These are phyloP conservation scores for Danionella dracula DNA, from an alignment of 2,797 vertebrate species.

Conservation along the genomic window DNA sequence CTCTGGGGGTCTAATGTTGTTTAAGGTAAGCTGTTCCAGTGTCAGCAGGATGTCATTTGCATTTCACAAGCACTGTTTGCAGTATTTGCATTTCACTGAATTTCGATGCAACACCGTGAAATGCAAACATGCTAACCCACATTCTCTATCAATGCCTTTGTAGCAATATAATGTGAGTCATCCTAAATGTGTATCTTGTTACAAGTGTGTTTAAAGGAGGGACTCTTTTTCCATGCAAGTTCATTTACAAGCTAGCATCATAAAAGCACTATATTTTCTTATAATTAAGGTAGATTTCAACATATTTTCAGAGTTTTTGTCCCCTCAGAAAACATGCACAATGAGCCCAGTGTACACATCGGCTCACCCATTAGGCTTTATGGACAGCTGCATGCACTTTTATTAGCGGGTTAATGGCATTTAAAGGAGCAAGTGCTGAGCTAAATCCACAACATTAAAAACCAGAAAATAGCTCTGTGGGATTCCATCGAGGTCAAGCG, in stretches of 20 bases:
- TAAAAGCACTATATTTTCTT: constrained; percentile 49
- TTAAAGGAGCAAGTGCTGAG: constrained; percentile 60
- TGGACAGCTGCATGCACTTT: constrained; percentile 71
- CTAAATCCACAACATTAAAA: constrained; percentile 64
- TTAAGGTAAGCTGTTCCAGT: constrained; percentile 29
- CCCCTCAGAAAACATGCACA: constrained; percentile 46
- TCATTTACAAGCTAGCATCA: constrained; percentile 39
- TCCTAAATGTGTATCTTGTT: neutral
- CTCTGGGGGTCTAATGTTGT: constrained; percentile 35
- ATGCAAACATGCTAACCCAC: constrained; percentile 11
- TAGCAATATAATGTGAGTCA: neutral
- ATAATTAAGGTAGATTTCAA: constrained; percentile 64
- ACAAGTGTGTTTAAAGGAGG: neutral
- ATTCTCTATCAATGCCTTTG: neutral
- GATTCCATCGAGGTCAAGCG: constrained; percentile 37
- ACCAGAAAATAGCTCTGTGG: constrained; percentile 48
- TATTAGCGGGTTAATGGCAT: constrained; percentile 71
- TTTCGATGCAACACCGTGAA: constrained; percentile 4
- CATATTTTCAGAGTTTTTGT: constrained; percentile 58
- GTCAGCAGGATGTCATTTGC: constrained; percentile 23
- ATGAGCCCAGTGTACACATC: constrained; percentile 50
- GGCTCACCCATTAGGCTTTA: constrained; percentile 68
- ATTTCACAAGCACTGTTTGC: constrained; percentile 26
- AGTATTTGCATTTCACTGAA: constrained; percentile 20
- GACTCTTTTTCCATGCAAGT: neutral